Evolutionary conservation across 2,888 invertebrate species (phyloP), one percentile per base, ranked within the genome.

Genomic region (Portevinia maculata): DNA sequence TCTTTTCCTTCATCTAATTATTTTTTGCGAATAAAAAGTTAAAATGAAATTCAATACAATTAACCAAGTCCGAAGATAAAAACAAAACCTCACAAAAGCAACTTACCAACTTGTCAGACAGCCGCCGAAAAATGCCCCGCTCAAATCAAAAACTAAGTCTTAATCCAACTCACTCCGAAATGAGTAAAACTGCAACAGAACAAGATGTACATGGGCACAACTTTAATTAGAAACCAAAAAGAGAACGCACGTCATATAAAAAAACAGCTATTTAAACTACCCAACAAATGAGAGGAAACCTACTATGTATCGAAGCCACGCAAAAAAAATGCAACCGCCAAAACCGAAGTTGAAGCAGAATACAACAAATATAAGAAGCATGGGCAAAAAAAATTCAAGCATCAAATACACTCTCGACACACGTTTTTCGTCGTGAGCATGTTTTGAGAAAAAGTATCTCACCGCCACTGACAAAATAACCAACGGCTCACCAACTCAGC

Each of bases 401-500:
- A 46, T 34, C 60, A 62, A 78, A 75, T 52, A 39, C 78, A 71
- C 78, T 83, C 57, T 39, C 65, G 57, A 69, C 62, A 76, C 81
- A 44, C 39, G 65, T 53, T 64, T 59, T 41, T 64, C 44, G 17
- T 21, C 52, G 52, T 75, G 75, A 81, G 64, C 7, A 46, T 13
- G 24, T 44, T 44, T 19, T 8, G 44, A 19, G 44, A 62, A 39
- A 74, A 69, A 50, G 17, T 62, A 62, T 67, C 67, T 37, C 50
- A 52, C 28, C 30, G 48, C 64, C 59, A 24, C 15, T 24, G 60
- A 60, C 50, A 67, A n/a, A 59, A 41, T 34, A 62, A 48, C 78
- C 37, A 55, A 37, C 65, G 69, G 78, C 55, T 71, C 62, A 83
- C 71, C 83, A n/a, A n/a, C n/a, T 83, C 67, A 83, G 76, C 44